Percentiles rank a stretch among this genome's conserved stretches.
Conservation (phyloP, 1,140 invertebrate species). For the Brachionus manjavacas region DNA sequence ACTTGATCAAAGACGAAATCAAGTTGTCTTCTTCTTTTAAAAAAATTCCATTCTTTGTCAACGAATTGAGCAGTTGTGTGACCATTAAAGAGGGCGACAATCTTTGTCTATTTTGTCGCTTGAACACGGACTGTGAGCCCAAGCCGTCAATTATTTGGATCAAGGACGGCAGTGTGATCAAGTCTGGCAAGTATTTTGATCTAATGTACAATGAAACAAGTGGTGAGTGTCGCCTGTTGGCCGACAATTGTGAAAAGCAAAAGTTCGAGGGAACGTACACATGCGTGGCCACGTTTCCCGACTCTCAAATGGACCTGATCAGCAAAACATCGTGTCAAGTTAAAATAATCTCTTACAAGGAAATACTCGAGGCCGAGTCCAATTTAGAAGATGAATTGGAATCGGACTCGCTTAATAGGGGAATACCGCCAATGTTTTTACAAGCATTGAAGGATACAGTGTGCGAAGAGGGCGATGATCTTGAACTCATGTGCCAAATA, state of each 20-base stretch:
- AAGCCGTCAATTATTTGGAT: conserved; percentile 24
- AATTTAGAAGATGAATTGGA: not conserved
- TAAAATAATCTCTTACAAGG: conserved; percentile 2
- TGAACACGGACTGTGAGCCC: conserved; percentile 32
- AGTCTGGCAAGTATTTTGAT: not conserved
- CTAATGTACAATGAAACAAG: not conserved
- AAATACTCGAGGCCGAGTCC: not conserved
- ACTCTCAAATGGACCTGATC: not conserved
- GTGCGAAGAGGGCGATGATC: conserved; percentile 31
- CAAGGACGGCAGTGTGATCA: not conserved
- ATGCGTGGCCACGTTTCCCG: conserved; percentile 20
- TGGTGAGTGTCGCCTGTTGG: not conserved
- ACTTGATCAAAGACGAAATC: not conserved
- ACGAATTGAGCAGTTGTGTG: not conserved
- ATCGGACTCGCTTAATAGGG: not conserved
- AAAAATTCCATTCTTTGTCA: not conserved
- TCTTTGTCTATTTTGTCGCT: conserved; percentile 1
- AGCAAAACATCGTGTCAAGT: not conserved
- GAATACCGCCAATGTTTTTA: conserved; percentile 35
- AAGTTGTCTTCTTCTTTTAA: not conserved
- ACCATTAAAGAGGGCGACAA: not conserved
- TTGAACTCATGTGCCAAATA: conserved; percentile 40
- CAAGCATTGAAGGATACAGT: conserved; percentile 9
- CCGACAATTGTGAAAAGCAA: not conserved
- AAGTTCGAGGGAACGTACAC: conserved; percentile 9